phyloP scores from a whole-genome alignment of 2,888 invertebrate genomes.

The Apamea monoglypha region DNA sequence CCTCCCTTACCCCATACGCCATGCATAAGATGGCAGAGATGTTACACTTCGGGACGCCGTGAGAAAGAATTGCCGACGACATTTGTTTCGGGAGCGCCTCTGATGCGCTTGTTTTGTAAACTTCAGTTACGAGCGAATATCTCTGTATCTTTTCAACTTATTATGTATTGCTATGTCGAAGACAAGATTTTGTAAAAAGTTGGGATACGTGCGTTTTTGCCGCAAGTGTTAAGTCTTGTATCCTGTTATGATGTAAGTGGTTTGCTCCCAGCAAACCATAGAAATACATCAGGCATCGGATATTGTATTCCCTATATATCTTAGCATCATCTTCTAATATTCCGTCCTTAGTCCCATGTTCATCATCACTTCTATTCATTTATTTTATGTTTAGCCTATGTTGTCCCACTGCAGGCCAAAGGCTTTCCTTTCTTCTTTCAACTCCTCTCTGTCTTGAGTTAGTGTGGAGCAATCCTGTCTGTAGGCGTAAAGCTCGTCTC shows the following conservation, averaged over 20 bases:
- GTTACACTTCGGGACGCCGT: slow-evolving; percentile 80
- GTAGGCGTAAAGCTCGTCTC: background rate
- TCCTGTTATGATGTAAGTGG: background rate
- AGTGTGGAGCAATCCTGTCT: background rate
- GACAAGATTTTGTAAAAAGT: slow-evolving; percentile 19
- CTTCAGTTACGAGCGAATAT: slow-evolving; percentile 68
- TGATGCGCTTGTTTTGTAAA: slow-evolving; percentile 80
- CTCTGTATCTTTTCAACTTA: slow-evolving; percentile 55
- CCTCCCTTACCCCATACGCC: slow-evolving; percentile 61
- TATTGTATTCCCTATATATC: background rate
- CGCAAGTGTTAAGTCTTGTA: background rate
- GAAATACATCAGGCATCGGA: background rate
- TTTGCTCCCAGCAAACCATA: no score
- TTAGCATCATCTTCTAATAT: background rate
- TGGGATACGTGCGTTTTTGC: background rate
- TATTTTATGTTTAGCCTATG: background rate
- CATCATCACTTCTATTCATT: background rate
- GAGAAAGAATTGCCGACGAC: slow-evolving; percentile 85
- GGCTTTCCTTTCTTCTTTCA: background rate
- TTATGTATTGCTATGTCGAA: slow-evolving; percentile 36
- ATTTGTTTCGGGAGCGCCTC: slow-evolving; percentile 83
- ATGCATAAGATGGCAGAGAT: slow-evolving; percentile 80
- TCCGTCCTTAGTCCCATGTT: no score
- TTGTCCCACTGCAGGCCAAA: background rate
- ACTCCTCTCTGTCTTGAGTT: background rate